Evolutionary conservation across 2,888 invertebrate species (phyloP).

Genomic region (Hirtodrosophila confusa): DNA sequence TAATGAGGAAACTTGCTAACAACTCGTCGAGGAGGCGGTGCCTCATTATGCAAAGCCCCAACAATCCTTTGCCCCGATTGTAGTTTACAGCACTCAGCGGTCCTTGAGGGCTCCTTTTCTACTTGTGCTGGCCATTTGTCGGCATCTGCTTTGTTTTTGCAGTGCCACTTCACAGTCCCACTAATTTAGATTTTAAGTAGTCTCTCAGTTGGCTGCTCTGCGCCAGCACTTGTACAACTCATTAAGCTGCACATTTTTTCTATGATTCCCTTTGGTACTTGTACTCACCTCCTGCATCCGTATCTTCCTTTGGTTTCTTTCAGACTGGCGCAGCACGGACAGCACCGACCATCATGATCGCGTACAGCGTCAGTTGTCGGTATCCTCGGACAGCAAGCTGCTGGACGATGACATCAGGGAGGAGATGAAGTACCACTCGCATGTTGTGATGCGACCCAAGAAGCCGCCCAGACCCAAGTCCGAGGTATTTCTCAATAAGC

Average conservation of each 20-base stretch:
- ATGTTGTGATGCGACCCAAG: conserved; percentile 94
- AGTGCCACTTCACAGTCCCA: conserved; percentile 17
- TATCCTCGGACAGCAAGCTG: conserved; percentile 96
- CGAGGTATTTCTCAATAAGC: conserved; percentile 94
- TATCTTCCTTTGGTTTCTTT: conserved; percentile 70
- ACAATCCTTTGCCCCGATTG: conserved; percentile 16
- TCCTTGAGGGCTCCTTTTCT: conserved; percentile 37
- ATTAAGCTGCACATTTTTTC: conserved; percentile 59
- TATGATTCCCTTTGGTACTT: conserved; percentile 12
- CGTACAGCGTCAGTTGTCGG: conserved; percentile 94
- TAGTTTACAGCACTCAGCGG: conserved; percentile 31
- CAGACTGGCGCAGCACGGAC: conserved; percentile 89
- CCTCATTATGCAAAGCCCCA: conserved; percentile 62
- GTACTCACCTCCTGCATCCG: conserved; percentile 4
- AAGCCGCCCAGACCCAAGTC: conserved; percentile 98
- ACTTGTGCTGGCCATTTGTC: conserved; percentile 43
- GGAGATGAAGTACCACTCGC: conserved; percentile 87
- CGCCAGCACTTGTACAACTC: conserved; percentile 58
- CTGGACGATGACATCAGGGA: conserved; percentile 95
- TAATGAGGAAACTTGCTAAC: conserved; percentile 55
- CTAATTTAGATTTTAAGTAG: conserved; percentile 60
- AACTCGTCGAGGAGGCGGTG: conserved; percentile 33
- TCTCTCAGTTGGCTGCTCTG: conserved; percentile 34
- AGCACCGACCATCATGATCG: conserved; percentile 91
- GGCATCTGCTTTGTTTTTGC: conserved; percentile 43